These are phyloP conservation scores for Drosophila pachea DNA, from an alignment of 1,140 invertebrate species.

Conservation along the genomic window DNA sequence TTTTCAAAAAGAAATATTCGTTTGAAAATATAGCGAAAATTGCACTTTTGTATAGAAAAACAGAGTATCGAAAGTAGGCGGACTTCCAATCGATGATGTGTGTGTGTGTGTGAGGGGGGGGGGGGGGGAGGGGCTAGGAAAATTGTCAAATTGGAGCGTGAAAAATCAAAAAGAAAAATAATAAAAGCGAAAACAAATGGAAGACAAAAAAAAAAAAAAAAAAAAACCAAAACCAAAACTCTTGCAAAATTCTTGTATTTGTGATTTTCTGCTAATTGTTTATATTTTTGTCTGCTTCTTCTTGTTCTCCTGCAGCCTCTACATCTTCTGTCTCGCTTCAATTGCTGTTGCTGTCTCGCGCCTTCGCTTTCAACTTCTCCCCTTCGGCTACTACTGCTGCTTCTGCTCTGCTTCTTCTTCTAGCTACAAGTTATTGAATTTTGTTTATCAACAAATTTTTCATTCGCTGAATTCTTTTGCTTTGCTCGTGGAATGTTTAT, in stretches of 20 bases:
- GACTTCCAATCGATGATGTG: background rate
- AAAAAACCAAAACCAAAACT: background rate
- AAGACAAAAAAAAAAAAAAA: background rate
- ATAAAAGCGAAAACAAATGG: too few relatives aligned
- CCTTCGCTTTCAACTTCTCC: background rate
- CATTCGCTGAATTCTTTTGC: slow-evolving; percentile 13
- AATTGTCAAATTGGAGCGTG: slow-evolving; percentile 21
- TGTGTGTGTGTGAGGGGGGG: background rate
- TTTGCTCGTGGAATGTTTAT: slow-evolving; percentile 57
- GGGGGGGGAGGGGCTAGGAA: slow-evolving; percentile 16
- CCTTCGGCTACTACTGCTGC: too few relatives aligned
- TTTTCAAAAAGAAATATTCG: slow-evolving; percentile 13
- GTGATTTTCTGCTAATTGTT: slow-evolving; percentile 4
- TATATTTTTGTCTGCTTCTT: background rate
- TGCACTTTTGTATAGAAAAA: slow-evolving; percentile 56
- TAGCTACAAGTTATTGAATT: slow-evolving; percentile 7
- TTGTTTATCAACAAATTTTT: slow-evolving; percentile 10
- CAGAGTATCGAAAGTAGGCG: slow-evolving; percentile 20
- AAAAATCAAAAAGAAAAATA: background rate
- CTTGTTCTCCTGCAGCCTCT: slow-evolving; percentile 3
- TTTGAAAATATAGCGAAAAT: slow-evolving; percentile 43
- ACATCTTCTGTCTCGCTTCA: background rate
- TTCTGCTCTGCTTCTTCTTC: too few relatives aligned
- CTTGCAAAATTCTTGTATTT: slow-evolving; percentile 25
- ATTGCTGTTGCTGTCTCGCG: slow-evolving; percentile 5